Base-by-base conservation (phyloP, 2,888 invertebrate species). In the Lepidocyrtoides sp. region DNA sequence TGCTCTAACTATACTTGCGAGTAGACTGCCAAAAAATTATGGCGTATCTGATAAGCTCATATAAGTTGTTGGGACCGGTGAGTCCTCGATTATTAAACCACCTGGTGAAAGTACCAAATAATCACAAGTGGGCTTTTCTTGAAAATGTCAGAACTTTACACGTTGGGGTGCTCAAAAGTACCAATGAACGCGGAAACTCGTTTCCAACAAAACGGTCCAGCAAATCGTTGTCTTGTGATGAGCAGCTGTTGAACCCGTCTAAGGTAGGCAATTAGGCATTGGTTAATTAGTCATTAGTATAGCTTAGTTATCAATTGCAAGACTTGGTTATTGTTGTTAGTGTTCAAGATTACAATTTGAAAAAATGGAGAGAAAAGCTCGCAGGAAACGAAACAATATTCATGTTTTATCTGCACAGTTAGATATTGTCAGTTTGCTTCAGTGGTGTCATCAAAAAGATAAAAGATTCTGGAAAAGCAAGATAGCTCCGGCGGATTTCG, bases 401-500 rank as follows among this genome's bases (percentile, higher is more conserved):
- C 2, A 12, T 5, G 14, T 75, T 3, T 10, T 44, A 3, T 10
- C 66, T 32, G n/a, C 66, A n/a, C 0, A 36, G 0, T 86, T 41
- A 32, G 90, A 90, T 63, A 54, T 90, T 14, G 77, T 93, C 5
- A 10, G 48, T 0, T 29, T 92, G 51, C 51, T 93, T 23, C 72
- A 88, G 41, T 92, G 87, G 90, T 75, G 92, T 17, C 84, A 82
- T n/a, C n/a, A 12, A 14, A 44, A 54, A 69, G 69, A 36, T 2
- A 7, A 20, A 14, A 2, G 54, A 2, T 83, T 91, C 88, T 14
- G n/a, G 5, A 91, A 92, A 69, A 51, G 12, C 4, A 17, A n/a
- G 44, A 92, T 93, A 12, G 51, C 81, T n/a, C 92, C 93, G 0
- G 90, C 93, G n/a, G 60, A 92, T 20, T 93, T 92, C 86, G 63